A percentile compares a stretch with the other conserved stretches of the same genome.
Evolutionary conservation across 2,888 invertebrate species (phyloP).

Genomic region (Nomada flava): DNA sequence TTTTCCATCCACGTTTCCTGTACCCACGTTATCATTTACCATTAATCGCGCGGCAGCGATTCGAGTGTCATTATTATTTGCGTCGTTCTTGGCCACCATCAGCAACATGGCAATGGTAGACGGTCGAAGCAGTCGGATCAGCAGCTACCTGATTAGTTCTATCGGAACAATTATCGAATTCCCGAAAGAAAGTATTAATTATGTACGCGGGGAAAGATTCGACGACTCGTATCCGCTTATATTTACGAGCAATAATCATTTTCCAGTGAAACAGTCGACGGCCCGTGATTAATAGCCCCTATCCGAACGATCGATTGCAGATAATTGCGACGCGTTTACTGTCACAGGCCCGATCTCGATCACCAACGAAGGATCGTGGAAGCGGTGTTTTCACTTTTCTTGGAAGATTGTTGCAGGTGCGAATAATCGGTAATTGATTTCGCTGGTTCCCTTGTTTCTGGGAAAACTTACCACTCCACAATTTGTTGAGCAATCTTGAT

Average conservation of each 20-base stretch:
- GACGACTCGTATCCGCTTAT: not conserved
- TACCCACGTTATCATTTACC: no score
- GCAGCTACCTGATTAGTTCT: constrained; percentile 35
- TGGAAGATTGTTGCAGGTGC: not conserved
- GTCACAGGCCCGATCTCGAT: not conserved
- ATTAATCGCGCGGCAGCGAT: not conserved
- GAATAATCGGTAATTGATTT: constrained; percentile 2
- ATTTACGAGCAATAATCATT: constrained; percentile 53
- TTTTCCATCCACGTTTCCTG: not conserved
- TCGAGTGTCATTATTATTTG: not conserved
- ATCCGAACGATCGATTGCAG: constrained; percentile 21
- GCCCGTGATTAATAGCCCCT: constrained; percentile 32
- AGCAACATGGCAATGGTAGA: not conserved
- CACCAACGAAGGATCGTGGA: not conserved
- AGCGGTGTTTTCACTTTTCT: not conserved
- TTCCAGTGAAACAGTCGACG: constrained; percentile 38
- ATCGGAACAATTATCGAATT: constrained; percentile 45
- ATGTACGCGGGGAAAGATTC: constrained; percentile 27
- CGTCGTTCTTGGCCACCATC: not conserved
- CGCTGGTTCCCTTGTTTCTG: not conserved
- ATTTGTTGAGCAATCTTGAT: not conserved
- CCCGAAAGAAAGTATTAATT: constrained; percentile 48
- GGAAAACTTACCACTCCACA: not conserved
- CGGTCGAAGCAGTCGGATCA: constrained; percentile 13
- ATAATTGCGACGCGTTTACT: constrained; percentile 27